Percentiles rank a stretch among this genome's conserved stretches.
phyloP scores from a whole-genome alignment of 2,888 invertebrate genomes.

The Chloroclystis v-ata region DNA sequence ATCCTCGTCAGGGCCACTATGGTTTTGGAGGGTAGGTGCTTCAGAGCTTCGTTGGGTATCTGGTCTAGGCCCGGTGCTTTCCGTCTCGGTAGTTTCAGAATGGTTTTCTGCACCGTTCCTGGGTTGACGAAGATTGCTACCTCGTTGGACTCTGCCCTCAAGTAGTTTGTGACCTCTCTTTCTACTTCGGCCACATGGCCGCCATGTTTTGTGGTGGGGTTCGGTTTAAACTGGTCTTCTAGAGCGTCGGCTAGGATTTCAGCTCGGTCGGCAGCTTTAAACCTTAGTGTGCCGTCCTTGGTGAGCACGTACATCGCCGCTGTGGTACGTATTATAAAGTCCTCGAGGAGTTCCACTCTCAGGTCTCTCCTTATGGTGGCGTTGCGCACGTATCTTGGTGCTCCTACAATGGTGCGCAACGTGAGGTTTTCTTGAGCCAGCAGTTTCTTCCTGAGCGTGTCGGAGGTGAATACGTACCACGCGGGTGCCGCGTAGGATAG shows the following conservation, averaged over 20 bases:
- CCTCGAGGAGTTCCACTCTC: too few species aligned
- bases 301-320: too few species aligned
- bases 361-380: too few species aligned
- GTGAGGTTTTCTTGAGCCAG: too few species aligned
- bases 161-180: not conserved
- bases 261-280: not conserved
- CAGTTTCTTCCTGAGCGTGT: too few species aligned
- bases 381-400: too few species aligned
- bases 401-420: too few species aligned
- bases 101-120: not conserved
- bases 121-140: not conserved
- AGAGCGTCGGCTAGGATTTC: conserved; percentile 5
- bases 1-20: conserved; percentile 18
- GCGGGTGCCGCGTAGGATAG: too few species aligned
- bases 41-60: not conserved
- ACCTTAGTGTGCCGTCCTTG: not conserved
- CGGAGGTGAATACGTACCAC: too few species aligned
- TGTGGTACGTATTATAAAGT: too few species aligned
- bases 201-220: not conserved
- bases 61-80: not conserved
- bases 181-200: not conserved
- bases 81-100: not conserved
- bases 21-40: not conserved
- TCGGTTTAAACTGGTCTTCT: conserved; percentile 4
- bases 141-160: not conserved